Evolutionary conservation across 2,888 invertebrate genomes (phyloP), one percentile per base, ranked within the genome.

Genomic region (Lasiommata megera): DNA sequence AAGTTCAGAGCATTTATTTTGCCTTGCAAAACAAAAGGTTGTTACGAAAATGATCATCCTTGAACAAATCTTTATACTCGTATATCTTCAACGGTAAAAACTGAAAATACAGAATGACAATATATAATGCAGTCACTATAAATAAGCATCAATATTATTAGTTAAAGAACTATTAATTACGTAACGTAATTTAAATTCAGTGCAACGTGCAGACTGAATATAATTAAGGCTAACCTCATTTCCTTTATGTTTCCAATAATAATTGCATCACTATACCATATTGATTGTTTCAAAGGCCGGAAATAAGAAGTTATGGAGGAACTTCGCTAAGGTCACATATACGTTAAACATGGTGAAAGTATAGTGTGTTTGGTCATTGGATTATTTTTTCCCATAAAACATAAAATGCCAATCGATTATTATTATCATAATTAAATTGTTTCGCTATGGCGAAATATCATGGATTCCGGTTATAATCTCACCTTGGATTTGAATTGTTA

Each of bases 381-480:
- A 12, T 23, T 51, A 12, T 44, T 46, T 48, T 28, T 46, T 56
- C 50, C 46, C 46, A 54, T 62, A 43, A 57, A 53, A 66, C 54
- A 63, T 65, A 48, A 56, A 63, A 61, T 44, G 61, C 43, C 63
- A 64, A 56, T 58, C 64, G 54, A 68, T 72, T 70, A 67, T 61
- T 65, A 72, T 72, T 70, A 67, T 61, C 65, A 72, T 72, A 74
- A 63, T 48, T 44, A 48, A 58, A 41, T 28, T 41, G 47, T 48
- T 47, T 52, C 23, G 34, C 38, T 40, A 38, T 29, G 46, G 46
- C 17, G 28, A 29, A 36, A 36, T 18, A n/a, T 36, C 8, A 17
- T 7, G 16, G 11, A 29, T 17, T 31, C 31, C 29, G 9, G 16
- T 1, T 17, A 31, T 11, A 31, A 23, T 43, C 18, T 18, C 41